phyloP scores from a whole-genome alignment of 2,797 vertebrate species.

The Phyllotis vaccarum region DNA sequence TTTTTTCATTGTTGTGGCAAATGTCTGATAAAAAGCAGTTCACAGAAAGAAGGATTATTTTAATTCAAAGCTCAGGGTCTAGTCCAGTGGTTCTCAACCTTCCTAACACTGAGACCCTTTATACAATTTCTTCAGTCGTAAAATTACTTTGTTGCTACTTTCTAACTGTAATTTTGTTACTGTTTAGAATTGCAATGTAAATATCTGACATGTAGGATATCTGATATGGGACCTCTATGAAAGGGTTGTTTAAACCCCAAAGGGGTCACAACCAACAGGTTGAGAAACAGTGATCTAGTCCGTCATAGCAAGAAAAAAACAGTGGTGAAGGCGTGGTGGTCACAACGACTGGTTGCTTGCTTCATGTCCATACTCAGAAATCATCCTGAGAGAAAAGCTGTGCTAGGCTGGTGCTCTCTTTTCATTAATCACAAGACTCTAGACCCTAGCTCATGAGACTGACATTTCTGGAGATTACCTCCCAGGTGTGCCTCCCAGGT shows the following conservation, averaged over 20 bases:
- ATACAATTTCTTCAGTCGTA: background rate
- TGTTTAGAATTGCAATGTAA: background rate
- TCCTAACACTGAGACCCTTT: background rate
- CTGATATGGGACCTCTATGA: background rate
- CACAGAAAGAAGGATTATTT: background rate
- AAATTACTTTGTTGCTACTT: background rate
- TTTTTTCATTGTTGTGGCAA: background rate
- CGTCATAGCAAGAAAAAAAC: background rate
- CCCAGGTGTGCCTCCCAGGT: background rate
- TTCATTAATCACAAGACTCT: background rate
- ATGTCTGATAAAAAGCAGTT: background rate
- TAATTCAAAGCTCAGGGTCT: background rate
- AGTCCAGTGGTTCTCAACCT: background rate
- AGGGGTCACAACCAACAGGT: background rate
- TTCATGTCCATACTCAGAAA: too few relatives aligned
- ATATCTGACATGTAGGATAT: background rate
- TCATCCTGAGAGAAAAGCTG: too few relatives aligned
- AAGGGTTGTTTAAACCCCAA: background rate
- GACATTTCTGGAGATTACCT: background rate
- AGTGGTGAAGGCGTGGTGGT: background rate
- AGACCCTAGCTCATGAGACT: background rate
- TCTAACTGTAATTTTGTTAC: background rate
- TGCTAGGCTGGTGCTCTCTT: background rate
- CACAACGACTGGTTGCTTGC: too few relatives aligned
- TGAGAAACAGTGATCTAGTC: background rate